Base-by-base conservation (phyloP, 2,888 invertebrate species). In the Dryobotodes eremita region DNA sequence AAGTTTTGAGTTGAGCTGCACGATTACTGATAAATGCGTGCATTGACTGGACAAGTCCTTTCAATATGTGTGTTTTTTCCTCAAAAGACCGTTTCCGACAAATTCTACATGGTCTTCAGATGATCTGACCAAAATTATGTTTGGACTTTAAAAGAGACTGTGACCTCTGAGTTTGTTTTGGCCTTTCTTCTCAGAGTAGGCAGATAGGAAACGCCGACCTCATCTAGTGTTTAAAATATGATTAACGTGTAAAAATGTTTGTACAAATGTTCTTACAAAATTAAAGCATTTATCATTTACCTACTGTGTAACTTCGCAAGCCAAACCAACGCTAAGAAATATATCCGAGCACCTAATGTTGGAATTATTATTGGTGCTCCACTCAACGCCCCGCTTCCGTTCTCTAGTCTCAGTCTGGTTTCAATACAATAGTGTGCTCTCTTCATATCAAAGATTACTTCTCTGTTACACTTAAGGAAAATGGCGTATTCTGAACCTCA, bases 391-490 rank as follows among this genome's bases (percentile, higher is more conserved):
- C 15, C 31, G 3, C 68, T 50, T 36, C 1, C 0, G 3, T 15
- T 8, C 3, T 8, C 23, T 15, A 7, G 10, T 23, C 15, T 8
- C n/a, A 75, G 15, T 46, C 53, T 75, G 48, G 46, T 31, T 23
- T 46, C 42, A 77, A 57, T 55, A 42, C 66, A 61, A 76, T 36
- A 57, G 2, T 71, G 57, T 66, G 17, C 36, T 11, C n/a, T 69
- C 20, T 36, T 42, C 71, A 72, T 74, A 74, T 69, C 71, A 77
- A 72, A 71, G 53, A 73, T 76, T 75, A 59, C 71, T 69, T 50
- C n/a, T 75, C 57, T 69, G 55, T 77, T 15, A 71, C 50, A 53
- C 23, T 62, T 71, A 65, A 77, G 26, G 74, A 72, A 74, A 85
- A 80, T 75, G 15, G 53, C 36, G 17, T 61, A 64, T 77, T 59